Percentiles rank a stretch among this genome's conserved stretches.
These are phyloP conservation scores for Diplogasteroides magnus DNA, from an alignment of 1,140 invertebrate species.

Conservation along the genomic window DNA sequence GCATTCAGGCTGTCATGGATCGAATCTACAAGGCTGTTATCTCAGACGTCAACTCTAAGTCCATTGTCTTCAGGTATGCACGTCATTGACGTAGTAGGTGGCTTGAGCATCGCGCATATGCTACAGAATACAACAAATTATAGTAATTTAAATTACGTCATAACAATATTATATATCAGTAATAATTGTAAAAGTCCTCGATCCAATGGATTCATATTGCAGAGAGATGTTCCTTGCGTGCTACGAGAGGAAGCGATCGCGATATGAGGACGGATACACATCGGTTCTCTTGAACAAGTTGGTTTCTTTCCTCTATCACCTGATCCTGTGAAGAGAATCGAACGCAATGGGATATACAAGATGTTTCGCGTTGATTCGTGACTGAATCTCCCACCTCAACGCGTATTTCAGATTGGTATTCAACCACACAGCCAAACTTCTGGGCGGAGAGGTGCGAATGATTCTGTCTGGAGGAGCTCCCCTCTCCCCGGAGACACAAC, in stretches of 20 bases:
- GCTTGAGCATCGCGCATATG: no score
- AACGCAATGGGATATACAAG: no score
- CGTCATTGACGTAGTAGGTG: no score
- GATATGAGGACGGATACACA: slow-evolving; percentile 75
- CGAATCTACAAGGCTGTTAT: slow-evolving; percentile 56
- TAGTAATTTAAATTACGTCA: no score
- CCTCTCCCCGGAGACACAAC: slow-evolving; percentile 86
- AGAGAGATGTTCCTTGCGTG: slow-evolving; percentile 56
- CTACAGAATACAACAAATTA: no score
- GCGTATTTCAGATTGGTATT: slow-evolving; percentile 67
- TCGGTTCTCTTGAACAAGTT: slow-evolving; percentile 73
- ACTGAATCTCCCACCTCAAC: slow-evolving; percentile 24
- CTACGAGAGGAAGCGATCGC: slow-evolving; percentile 54
- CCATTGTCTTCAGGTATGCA: slow-evolving; percentile 45
- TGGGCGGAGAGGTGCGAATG: slow-evolving; percentile 79
- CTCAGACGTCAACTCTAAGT: slow-evolving; percentile 52
- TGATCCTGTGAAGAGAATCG: slow-evolving; percentile 14
- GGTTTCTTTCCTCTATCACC: slow-evolving; percentile 25
- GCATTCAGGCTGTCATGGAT: slow-evolving; percentile 55
- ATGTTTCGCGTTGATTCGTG: slow-evolving; percentile 32
- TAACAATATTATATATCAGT: no score
- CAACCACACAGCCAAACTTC: slow-evolving; percentile 69
- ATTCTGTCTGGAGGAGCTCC: slow-evolving; percentile 89
- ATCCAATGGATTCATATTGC: no score
- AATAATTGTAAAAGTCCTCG: no score